Base-by-base conservation (phyloP, 2,113 vertebrate genomes). In the Lamprotornis superbus region DNA sequence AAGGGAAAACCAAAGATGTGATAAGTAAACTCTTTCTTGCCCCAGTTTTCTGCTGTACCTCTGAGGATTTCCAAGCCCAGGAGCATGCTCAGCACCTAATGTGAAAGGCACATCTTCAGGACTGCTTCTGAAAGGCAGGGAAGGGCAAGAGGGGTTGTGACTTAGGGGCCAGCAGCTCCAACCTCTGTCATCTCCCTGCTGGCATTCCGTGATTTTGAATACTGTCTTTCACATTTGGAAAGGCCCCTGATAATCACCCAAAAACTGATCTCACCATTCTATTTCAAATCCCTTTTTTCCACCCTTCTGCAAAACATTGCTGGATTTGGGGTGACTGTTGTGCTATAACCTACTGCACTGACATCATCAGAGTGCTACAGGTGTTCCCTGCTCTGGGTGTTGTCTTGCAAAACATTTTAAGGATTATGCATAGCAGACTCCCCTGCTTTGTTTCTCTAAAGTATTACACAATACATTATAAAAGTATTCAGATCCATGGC, bases 1-100 rank as follows among this genome's bases (percentile, higher is more conserved):
- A 73, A 60, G 31, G 14, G 27, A 40, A 89, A 89, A 57, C 1
- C 46, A 69, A 91, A 65, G 31, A 35, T 9, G 11, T 28, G 22
- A 10, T 22, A 52, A 47, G 11, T 49, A 14, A 87, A 60, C 31
- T 80, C 16, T 76, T 61, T 39, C 60, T 77, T 69, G 12, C 24
- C 40, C 47, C 53, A 12, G 12, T 53, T 89, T 87, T 91, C 19
- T 80, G 33, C 46, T 57, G 24, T 47, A 44, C 11, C n/a, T 69
- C 64, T 61, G 60, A 3, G 1, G 35, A 42, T 76, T 53, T 82
- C 33, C 42, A 52, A 52, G 23, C 63, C 68, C 53, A 39, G 44
- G 44, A 59, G 22, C 20, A 12, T 12, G 10, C 13, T 55, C 2
- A 0, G 52, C 53, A 5, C 42, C 42, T 63, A 31, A 19, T 0